Percentiles rank a stretch among this genome's conserved stretches.
Conservation (phyloP, 2,888 invertebrate species). For the Zeuzera pyrina region DNA sequence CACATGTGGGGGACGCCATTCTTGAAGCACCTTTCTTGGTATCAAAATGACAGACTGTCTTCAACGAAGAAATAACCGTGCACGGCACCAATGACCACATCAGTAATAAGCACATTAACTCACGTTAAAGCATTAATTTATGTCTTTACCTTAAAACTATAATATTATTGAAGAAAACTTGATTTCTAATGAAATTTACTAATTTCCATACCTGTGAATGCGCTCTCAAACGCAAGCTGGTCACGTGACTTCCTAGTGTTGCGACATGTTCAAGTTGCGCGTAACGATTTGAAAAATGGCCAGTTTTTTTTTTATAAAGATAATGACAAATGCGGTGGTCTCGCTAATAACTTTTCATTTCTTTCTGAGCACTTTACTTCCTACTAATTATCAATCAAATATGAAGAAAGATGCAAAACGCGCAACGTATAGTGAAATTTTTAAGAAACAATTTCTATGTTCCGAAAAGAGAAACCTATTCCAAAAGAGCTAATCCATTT, state of each 20-base stretch:
- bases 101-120: conserved; percentile 43
- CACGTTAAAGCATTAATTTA: conserved; percentile 30
- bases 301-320: conserved; percentile 26
- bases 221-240: conserved; percentile 79
- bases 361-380: neutral
- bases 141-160: conserved; percentile 56
- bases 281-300: conserved; percentile 26
- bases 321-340: too few relatives aligned
- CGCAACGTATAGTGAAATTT: too few relatives aligned
- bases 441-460: too few relatives aligned
- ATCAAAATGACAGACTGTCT: conserved; percentile 72
- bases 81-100: conserved; percentile 49
- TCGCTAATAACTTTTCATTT: neutral
- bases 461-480: too few relatives aligned
- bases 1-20: conserved; percentile 85
- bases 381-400: too few relatives aligned
- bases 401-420: too few relatives aligned
- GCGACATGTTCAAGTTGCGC: conserved; percentile 22
- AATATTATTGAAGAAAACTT: conserved; percentile 44
- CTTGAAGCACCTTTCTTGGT: conserved; percentile 77
- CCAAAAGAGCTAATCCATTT: too few relatives aligned
- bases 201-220: conserved; percentile 78
- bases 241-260: conserved; percentile 75
- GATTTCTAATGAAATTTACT: conserved; percentile 60
- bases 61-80: conserved; percentile 58